Percentiles rank a stretch among this genome's conserved stretches.
Conservation (phyloP, 1,140 invertebrate species). For the Goniozus legneri region DNA sequence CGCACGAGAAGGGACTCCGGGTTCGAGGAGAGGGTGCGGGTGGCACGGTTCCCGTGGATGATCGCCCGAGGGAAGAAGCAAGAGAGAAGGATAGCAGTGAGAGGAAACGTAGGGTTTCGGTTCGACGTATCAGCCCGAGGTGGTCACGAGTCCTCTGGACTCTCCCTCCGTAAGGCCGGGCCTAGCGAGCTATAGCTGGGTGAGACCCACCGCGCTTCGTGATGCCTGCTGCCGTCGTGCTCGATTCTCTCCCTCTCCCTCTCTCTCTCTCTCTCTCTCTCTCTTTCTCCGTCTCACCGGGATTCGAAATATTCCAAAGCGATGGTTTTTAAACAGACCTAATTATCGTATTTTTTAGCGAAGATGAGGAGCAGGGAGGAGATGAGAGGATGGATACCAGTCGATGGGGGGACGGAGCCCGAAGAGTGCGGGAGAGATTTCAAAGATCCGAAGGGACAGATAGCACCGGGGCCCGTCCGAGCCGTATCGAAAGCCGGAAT, state of each 20-base stretch:
- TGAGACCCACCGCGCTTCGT: conserved; percentile 47
- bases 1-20: conserved; percentile 17
- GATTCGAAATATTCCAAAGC: too few species aligned
- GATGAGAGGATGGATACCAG: too few species aligned
- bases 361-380: too few species aligned
- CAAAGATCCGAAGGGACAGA: too few species aligned
- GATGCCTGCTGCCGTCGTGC: conserved; percentile 31
- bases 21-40: conserved; percentile 2
- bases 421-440: too few species aligned
- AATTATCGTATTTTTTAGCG: too few species aligned
- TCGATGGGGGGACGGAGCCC: too few species aligned
- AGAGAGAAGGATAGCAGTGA: conserved; percentile 27
- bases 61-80: conserved; percentile 3
- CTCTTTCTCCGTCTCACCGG: too few species aligned
- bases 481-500: too few species aligned
- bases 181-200: conserved; percentile 41
- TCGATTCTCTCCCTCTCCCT: conserved; percentile 9
- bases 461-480: too few species aligned
- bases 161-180: conserved; percentile 18
- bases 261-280: neutral
- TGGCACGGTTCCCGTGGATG: conserved; percentile 22
- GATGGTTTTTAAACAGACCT: too few species aligned
- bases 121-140: conserved; percentile 54
- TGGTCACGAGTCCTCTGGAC: conserved; percentile 49
- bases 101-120: conserved; percentile 42